Conservation (phyloP, 2,113 vertebrate species). For the Cheirogaleus medius region DNA sequence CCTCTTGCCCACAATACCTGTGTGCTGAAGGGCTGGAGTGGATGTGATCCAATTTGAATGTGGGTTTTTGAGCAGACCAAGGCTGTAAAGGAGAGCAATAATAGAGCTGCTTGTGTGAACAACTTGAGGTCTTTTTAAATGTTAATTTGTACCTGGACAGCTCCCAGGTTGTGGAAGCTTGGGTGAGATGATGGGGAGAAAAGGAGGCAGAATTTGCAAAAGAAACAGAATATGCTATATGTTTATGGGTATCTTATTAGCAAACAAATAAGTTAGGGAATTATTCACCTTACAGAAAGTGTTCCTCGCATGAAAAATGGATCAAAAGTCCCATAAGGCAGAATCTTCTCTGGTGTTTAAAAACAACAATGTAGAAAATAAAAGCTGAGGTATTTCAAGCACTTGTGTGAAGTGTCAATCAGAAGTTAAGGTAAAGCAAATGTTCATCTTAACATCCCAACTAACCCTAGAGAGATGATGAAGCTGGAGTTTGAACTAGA, state of each 20-base stretch:
- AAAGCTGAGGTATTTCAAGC: slow-evolving; percentile 14
- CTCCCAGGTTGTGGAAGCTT: slow-evolving; percentile 71
- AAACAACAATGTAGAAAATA: slow-evolving; percentile 3
- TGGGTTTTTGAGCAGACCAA: slow-evolving; percentile 60
- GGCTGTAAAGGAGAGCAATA: slow-evolving; percentile 61
- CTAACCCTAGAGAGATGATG: not conserved
- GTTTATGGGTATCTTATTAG: slow-evolving; percentile 27
- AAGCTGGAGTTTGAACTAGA: slow-evolving; percentile 5
- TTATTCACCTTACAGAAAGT: slow-evolving; percentile 44
- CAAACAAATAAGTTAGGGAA: slow-evolving; percentile 11
- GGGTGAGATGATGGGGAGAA: slow-evolving; percentile 18
- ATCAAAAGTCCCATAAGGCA: not conserved
- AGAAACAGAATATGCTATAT: not conserved
- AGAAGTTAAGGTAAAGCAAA: slow-evolving; percentile 22
- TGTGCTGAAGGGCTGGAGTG: slow-evolving; percentile 52
- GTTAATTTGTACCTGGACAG: slow-evolving; percentile 81
- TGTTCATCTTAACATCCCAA: not conserved
- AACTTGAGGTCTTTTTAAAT: slow-evolving; percentile 74
- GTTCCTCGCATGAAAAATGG: not conserved
- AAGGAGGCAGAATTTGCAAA: slow-evolving; percentile 22
- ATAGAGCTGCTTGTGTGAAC: slow-evolving; percentile 75
- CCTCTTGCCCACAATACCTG: slow-evolving; percentile 75
- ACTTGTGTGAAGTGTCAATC: not conserved
- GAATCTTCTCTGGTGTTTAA: slow-evolving; percentile 29
- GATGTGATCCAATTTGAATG: slow-evolving; percentile 70